phyloP scores from a whole-genome alignment of 2,888 invertebrate genomes.

The Hypselothyrea guttata region DNA sequence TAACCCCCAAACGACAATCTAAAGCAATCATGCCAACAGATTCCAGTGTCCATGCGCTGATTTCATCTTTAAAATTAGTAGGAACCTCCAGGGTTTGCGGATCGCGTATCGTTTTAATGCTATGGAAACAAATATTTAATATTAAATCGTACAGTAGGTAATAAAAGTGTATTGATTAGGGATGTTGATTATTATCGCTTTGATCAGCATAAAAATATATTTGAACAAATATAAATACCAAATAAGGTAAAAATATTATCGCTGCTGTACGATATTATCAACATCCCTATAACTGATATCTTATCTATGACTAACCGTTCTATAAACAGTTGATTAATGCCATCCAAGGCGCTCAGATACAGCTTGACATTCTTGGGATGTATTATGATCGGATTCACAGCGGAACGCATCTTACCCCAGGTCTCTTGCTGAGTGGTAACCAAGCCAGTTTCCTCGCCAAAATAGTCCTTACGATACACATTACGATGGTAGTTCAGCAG shows the following conservation, averaged over 20 bases:
- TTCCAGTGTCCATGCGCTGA: constrained; percentile 85
- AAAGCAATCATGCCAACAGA: constrained; percentile 81
- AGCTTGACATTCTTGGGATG: constrained; percentile 84
- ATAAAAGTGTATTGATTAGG: too few relatives aligned
- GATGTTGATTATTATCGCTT: too few relatives aligned
- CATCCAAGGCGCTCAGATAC: constrained; percentile 82
- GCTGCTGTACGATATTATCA: too few relatives aligned
- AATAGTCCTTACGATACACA: constrained; percentile 38
- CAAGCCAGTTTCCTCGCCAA: constrained; percentile 50
- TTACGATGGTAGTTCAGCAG: constrained; percentile 80
- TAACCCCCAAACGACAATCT: constrained; percentile 72
- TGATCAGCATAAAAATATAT: background rate
- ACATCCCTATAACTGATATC: too few relatives aligned
- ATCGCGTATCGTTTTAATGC: constrained; percentile 78
- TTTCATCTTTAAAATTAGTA: constrained; percentile 82
- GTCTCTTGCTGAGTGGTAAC: constrained; percentile 75
- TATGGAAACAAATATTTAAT: constrained; percentile 29
- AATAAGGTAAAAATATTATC: too few relatives aligned
- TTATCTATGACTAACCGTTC: constrained; percentile 29
- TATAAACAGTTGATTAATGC: constrained; percentile 80
- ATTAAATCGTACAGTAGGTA: too few relatives aligned
- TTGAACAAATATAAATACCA: too few relatives aligned
- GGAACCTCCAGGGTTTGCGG: constrained; percentile 79
- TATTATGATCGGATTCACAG: constrained; percentile 86
- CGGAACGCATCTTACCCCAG: constrained; percentile 86